Conservation (phyloP, 2,113 vertebrate genomes). For the Oryzias celebensis region DNA sequence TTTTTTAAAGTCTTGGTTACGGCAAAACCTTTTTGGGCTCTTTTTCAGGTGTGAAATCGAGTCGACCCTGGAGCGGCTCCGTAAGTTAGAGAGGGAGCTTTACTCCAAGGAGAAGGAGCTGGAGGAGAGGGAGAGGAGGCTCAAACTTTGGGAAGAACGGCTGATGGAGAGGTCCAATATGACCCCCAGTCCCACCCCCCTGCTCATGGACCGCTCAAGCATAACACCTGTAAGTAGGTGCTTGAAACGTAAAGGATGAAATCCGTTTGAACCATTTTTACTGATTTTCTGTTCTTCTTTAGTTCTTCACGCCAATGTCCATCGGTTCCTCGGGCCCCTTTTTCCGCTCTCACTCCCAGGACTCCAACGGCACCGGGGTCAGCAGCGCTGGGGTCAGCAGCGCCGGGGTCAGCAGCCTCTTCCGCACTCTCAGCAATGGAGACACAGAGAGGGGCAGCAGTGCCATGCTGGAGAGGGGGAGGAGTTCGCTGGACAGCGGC, state of each 20-base stretch:
- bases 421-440: conserved; percentile 91
- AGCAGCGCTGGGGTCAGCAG: conserved; percentile 91
- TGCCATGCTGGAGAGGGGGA: conserved; percentile 51
- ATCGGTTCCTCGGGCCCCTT: conserved; percentile 89
- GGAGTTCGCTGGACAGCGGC: conserved; percentile 59
- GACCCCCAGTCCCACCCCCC: conserved; percentile 65
- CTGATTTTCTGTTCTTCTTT: conserved; percentile 62
- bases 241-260: background rate
- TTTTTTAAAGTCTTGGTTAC: too few relatives aligned
- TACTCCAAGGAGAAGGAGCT: conserved; percentile 97
- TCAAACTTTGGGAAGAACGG: conserved; percentile 93
- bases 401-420: conserved; percentile 92
- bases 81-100: conserved; percentile 93
- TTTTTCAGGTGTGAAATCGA: conserved; percentile 93
- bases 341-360: conserved; percentile 98
- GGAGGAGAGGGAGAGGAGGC: conserved; percentile 89
- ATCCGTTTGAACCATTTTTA: background rate
- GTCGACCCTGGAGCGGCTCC: conserved; percentile 91
- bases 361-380: conserved; percentile 92
- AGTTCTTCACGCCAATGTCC: conserved; percentile 94
- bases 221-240: conserved; percentile 78
- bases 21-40: too few relatives aligned
- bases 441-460: conserved; percentile 67
- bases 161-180: conserved; percentile 91
- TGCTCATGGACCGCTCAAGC: conserved; percentile 77